Evolutionary conservation across 2,113 vertebrate genomes (phyloP).

Genomic region (Larimichthys crocea): DNA sequence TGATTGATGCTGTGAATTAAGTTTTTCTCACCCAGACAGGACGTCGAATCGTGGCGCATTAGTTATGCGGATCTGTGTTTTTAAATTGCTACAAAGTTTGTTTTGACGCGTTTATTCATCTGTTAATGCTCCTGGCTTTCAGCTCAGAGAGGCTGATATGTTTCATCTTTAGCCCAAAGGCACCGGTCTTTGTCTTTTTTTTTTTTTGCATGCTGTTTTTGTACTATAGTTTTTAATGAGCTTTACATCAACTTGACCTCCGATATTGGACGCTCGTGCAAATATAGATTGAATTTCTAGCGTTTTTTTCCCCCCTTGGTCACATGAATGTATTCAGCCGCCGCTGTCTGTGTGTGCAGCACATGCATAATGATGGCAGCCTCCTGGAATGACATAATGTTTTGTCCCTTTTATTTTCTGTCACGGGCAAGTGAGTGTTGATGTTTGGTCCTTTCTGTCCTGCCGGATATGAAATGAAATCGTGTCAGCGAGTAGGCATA

Average conservation of each 20-base stretch:
- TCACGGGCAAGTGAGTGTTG: slow-evolving; percentile 11
- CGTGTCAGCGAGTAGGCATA: background rate
- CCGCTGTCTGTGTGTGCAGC: slow-evolving; percentile 38
- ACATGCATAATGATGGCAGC: slow-evolving; percentile 59
- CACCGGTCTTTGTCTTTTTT: slow-evolving; percentile 56
- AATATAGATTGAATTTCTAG: slow-evolving; percentile 42
- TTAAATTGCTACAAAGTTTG: slow-evolving; percentile 53
- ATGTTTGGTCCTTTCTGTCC: slow-evolving; percentile 8
- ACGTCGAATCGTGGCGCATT: slow-evolving; percentile 50
- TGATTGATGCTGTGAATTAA: slow-evolving; percentile 47
- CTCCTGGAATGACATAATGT: slow-evolving; percentile 52
- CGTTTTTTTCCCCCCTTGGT: slow-evolving; percentile 35
- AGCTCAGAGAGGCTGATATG: slow-evolving; percentile 25
- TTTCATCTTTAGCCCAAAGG: slow-evolving; percentile 59
- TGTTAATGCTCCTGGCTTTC: slow-evolving; percentile 65
- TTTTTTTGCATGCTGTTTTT: slow-evolving; percentile 25
- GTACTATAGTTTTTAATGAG: slow-evolving; percentile 40
- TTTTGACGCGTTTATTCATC: slow-evolving; percentile 66
- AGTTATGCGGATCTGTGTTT: slow-evolving; percentile 23
- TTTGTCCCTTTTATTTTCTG: background rate
- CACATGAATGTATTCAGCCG: slow-evolving; percentile 48
- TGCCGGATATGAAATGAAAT: slow-evolving; percentile 26
- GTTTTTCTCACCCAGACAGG: slow-evolving; percentile 43
- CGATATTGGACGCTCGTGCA: slow-evolving; percentile 15
- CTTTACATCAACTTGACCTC: slow-evolving; percentile 38